Conservation (phyloP, 2,113 vertebrate species). For the Brienomyrus longianalis region DNA sequence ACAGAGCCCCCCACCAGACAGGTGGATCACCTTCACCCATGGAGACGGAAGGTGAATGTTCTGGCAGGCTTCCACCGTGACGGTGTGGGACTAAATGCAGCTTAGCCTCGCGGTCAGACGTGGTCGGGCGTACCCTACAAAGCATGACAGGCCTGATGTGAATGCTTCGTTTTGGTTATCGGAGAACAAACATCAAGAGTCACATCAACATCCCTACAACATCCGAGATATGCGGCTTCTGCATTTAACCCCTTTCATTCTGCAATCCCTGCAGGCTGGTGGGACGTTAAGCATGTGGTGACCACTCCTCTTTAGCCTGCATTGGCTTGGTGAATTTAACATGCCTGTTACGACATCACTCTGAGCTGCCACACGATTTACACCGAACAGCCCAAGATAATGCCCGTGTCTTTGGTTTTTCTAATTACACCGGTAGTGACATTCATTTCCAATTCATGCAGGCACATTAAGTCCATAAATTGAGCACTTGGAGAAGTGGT, state of each 20-base stretch:
- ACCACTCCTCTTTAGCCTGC: background rate
- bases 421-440: background rate
- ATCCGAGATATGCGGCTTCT: background rate
- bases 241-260: background rate
- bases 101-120: background rate
- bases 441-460: background rate
- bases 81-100: background rate
- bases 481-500: background rate
- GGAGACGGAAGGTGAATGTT: constrained; percentile 73
- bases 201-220: background rate
- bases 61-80: background rate
- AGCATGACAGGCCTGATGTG: background rate
- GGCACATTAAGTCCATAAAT: background rate
- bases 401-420: background rate
- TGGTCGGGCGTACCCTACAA: background rate
- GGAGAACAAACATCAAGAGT: background rate
- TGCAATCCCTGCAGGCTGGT: background rate
- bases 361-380: background rate
- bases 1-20: constrained; percentile 46
- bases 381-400: background rate
- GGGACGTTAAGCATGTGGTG: background rate
- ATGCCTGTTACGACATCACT: background rate
- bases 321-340: background rate
- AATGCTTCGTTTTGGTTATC: background rate
- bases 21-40: constrained; percentile 65